Conservation (phyloP, 2,888 invertebrate species). For the Apoda limacodes region DNA sequence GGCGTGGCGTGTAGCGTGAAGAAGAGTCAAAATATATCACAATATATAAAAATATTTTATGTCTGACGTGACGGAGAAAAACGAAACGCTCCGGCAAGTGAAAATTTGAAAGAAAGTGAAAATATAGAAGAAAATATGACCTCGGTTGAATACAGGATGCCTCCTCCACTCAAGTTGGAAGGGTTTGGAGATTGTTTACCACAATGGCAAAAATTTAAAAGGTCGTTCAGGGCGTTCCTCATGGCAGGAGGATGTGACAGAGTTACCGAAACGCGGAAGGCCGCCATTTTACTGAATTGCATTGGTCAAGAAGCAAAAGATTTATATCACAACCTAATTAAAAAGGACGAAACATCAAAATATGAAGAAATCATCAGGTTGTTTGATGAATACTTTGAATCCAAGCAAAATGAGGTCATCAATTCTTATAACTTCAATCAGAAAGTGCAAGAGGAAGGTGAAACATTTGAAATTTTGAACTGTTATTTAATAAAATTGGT, state of each 20-base stretch:
- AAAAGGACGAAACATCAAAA: not conserved
- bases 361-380: not conserved
- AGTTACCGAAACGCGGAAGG: not conserved
- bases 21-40: too few relatives aligned
- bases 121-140: conserved; percentile 1
- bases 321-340: not conserved
- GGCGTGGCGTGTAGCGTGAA: too few relatives aligned
- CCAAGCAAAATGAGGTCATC: not conserved
- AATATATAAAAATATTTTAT: too few relatives aligned
- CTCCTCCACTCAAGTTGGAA: not conserved
- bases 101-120: conserved; percentile 3
- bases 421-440: too few relatives aligned
- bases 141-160: too few relatives aligned
- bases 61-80: too few relatives aligned
- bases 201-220: not conserved
- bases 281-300: not conserved
- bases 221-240: not conserved
- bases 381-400: not conserved
- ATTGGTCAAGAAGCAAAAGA: not conserved
- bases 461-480: too few relatives aligned
- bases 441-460: too few relatives aligned
- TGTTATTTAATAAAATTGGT: too few relatives aligned
- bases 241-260: not conserved
- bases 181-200: not conserved
- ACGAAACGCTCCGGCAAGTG: not conserved